These are phyloP conservation scores for Machimus rusticus DNA, from an alignment of 2,888 invertebrate genomes.

Conservation along the genomic window DNA sequence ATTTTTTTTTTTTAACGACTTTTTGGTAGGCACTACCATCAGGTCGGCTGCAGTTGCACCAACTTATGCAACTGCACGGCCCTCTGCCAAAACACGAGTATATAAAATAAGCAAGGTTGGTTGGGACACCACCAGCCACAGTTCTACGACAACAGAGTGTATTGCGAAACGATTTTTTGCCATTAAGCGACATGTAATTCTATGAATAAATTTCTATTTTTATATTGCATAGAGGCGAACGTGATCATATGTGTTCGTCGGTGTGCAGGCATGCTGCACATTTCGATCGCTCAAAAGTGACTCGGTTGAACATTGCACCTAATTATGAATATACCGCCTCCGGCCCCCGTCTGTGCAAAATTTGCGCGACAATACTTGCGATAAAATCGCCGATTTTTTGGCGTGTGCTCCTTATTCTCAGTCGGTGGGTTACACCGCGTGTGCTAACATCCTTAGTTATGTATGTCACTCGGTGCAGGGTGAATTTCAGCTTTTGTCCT, in stretches of 20 bases:
- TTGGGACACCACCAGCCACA: neutral
- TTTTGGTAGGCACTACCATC: neutral
- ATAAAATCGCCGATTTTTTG: neutral
- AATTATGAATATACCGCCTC: neutral
- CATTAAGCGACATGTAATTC: slow-evolving; percentile 34
- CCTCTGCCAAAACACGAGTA: slow-evolving; percentile 35
- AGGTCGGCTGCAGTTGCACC: neutral
- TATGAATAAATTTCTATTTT: slow-evolving; percentile 41
- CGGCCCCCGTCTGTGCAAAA: neutral
- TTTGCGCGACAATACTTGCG: neutral
- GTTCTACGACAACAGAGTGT: slow-evolving; percentile 35
- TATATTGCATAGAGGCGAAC: slow-evolving; percentile 5
- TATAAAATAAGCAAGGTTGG: neutral
- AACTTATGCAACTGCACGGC: slow-evolving; percentile 42
- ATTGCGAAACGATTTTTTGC: slow-evolving; percentile 40
- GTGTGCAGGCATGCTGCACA: neutral
- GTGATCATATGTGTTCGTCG: neutral
- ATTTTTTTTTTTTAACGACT: neutral
- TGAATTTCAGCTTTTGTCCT: slow-evolving; percentile 1
- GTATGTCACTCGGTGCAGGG: slow-evolving; percentile 17
- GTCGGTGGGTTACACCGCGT: neutral
- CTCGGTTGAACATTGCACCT: neutral
- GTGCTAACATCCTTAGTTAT: neutral
- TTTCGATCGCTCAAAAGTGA: neutral
- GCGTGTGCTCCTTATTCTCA: neutral